Evolutionary conservation across 2,888 invertebrate species (phyloP), one percentile per base, ranked within the genome.

Genomic region (Xestobium rufovillosum): DNA sequence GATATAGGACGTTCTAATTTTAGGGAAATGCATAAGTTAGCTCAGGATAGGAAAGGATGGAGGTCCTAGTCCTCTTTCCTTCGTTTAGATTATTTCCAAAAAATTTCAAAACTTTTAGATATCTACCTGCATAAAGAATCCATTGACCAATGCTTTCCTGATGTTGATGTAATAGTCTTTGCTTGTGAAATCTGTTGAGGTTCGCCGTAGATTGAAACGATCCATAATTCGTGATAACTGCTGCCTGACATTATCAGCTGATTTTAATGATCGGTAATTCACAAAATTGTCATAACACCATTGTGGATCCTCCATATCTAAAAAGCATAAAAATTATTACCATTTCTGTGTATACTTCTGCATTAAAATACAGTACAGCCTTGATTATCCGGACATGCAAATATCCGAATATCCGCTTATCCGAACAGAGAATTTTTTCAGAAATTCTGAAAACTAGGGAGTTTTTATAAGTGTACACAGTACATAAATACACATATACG

Each of bases 211-310:
- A 61, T 79, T 85, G 65, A 97, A 96, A 50, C 95, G 78, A 66
- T 99, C 98, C 98, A 99, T 99, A 52, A 98, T 97, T 52, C 97
- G 75, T 25, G 94, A 90, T 57, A 99, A 73, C 60, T 99, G 98
- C 54, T 92, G 89, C 3, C 98, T 75, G 4, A 99, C 97, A 65
- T 98, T 97, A 67, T 99, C 98, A 0, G 96, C 97, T 23, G 94
- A 95, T 67, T 98, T 98, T 42, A 99, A 71, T 0, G 97, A 95
- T 47, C 98, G 81, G 69, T 90, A 98, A 75, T 98, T 98, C 49
- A 99, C 87, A 65, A 97, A 99, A 70, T 99, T 98, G 62, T 98
- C 96, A 59, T 96, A 98, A 64, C 97, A 98, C 98, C 98, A 99
- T 66, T 95, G 91, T 0, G 92, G 88, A 67, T 97, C 97, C 68